A percentile compares a stretch with the other conserved stretches of the same genome.
Evolutionary conservation across 37 sponge, comb jelly and placozoan species (phyloP).

Genomic region (Theonella swinhoei): DNA sequence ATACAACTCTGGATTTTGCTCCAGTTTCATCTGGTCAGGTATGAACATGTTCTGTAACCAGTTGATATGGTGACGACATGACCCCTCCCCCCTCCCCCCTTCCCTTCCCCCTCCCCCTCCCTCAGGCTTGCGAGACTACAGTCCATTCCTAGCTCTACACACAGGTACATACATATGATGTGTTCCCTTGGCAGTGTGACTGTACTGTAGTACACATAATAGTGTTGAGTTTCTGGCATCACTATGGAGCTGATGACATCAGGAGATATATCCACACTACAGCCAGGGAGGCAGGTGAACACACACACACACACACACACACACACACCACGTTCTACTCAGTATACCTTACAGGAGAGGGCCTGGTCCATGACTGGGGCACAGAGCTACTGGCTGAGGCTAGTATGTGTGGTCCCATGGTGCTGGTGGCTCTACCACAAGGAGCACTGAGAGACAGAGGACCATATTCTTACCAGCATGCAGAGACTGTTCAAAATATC

Average conservation of each 20-base stretch:
- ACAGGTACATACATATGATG: constrained; percentile 5
- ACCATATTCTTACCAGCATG: constrained; percentile 18
- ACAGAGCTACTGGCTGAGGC: constrained; percentile 57
- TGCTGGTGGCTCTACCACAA: constrained; percentile 62
- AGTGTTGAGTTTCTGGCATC: constrained; percentile 84
- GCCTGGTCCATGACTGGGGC: constrained; percentile 55
- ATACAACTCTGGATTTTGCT: constrained; percentile 57
- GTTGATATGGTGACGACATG: no score
- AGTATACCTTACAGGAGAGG: constrained; percentile 4
- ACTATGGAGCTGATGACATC: constrained; percentile 58
- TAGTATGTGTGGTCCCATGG: constrained; percentile 66
- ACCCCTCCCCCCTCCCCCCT: no score
- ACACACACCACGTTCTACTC: no score
- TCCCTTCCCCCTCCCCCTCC: no score
- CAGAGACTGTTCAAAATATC: constrained; percentile 57
- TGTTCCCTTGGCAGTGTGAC: no score
- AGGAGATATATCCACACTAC: constrained; percentile 54
- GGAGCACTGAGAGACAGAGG: constrained; percentile 18
- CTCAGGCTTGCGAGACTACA: constrained; percentile 20
- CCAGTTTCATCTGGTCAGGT: constrained; percentile 85
- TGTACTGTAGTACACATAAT: no score
- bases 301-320: no score
- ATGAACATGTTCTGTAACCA: no score
- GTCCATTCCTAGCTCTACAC: constrained; percentile 15
- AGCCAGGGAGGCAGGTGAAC: constrained; percentile 63